These are phyloP conservation scores for Tortrix viridana DNA, from an alignment of 2,888 invertebrate species.

Conservation along the genomic window DNA sequence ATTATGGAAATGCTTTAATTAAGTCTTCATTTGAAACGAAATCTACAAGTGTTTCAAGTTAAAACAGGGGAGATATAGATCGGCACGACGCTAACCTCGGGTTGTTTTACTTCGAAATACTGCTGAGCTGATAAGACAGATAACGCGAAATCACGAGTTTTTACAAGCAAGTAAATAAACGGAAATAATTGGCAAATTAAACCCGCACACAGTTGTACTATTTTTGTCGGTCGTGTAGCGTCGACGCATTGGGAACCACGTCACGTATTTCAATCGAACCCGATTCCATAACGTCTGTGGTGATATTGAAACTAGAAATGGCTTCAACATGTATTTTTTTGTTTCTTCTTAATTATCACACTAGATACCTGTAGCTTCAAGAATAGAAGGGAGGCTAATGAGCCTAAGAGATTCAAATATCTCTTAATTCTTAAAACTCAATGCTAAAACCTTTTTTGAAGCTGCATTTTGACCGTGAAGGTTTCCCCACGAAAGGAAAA, in stretches of 20 bases:
- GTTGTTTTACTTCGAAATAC: background rate
- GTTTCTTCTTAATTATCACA: too few species aligned
- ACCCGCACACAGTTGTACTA: conserved; percentile 49
- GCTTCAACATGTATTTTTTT: too few species aligned
- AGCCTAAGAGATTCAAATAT: too few species aligned
- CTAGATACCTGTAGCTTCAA: too few species aligned
- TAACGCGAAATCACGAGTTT: background rate
- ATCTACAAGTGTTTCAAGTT: background rate
- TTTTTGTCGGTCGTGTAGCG: conserved; percentile 42
- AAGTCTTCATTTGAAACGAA: background rate
- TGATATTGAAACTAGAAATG: too few species aligned
- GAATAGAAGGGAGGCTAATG: too few species aligned
- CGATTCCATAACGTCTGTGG: conserved; percentile 48
- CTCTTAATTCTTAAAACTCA: too few species aligned
- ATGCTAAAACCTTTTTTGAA: too few species aligned
- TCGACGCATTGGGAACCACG: conserved; percentile 56
- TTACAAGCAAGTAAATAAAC: conserved; percentile 44
- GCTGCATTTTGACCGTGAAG: too few species aligned
- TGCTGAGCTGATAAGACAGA: background rate
- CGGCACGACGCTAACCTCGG: too few species aligned
- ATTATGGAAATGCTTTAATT: conserved; percentile 5
- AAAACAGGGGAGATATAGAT: conserved; percentile 1
- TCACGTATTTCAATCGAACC: conserved; percentile 77
- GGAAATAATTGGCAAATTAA: conserved; percentile 55
- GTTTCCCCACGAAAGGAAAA: too few species aligned